A percentile compares a stretch with the other conserved stretches of the same genome.
These are phyloP conservation scores for Sus cebifrons DNA, from an alignment of 2,797 vertebrate species.

Conservation along the genomic window DNA sequence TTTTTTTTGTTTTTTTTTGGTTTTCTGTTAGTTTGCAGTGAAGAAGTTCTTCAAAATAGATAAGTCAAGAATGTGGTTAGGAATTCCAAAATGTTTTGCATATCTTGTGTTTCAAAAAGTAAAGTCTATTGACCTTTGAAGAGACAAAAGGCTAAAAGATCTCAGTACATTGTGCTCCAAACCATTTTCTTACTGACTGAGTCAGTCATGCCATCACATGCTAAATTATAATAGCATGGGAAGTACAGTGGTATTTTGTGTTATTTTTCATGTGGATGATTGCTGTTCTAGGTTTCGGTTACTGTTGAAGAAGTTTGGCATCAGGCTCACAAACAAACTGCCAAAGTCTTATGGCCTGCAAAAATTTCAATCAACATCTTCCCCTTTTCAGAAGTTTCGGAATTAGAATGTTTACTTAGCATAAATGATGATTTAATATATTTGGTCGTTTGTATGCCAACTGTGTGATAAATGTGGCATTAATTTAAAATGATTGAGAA, in stretches of 20 bases:
- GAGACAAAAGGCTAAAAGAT: conserved; percentile 19
- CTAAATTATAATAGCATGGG: conserved; percentile 34
- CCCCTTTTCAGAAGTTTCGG: conserved; percentile 1
- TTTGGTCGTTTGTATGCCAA: background rate
- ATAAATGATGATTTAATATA: background rate
- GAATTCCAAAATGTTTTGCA: conserved; percentile 22
- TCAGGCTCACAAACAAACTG: background rate
- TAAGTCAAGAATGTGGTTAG: background rate
- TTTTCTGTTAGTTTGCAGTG: background rate
- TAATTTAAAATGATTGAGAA: conserved; percentile 28
- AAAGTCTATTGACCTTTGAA: conserved; percentile 44
- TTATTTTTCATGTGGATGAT: background rate
- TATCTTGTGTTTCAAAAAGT: conserved; percentile 54
- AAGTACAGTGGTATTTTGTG: background rate
- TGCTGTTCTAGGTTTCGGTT: background rate
- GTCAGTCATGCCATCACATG: conserved; percentile 10
- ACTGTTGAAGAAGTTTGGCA: background rate
- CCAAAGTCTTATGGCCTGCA: background rate
- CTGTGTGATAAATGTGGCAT: background rate
- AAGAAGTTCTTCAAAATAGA: background rate
- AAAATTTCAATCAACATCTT: conserved; percentile 16
- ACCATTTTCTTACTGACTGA: conserved; percentile 47
- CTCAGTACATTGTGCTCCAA: conserved; percentile 28
- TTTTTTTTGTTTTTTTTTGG: background rate
- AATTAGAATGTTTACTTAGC: conserved; percentile 17